Base-by-base conservation (phyloP, 2,888 invertebrate genomes). In the Volucella bombylans region DNA sequence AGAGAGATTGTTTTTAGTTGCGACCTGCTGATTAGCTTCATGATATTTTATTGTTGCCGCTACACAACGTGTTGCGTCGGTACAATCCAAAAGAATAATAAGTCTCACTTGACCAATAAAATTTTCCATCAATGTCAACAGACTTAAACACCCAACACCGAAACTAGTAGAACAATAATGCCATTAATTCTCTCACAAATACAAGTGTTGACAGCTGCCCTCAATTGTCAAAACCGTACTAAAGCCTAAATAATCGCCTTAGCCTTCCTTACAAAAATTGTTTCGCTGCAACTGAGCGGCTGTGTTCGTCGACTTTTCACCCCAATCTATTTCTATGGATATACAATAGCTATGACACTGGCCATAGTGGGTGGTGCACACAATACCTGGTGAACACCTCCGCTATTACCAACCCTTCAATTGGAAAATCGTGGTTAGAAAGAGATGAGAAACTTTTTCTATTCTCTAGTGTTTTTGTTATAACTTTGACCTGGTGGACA, bases 211-310 rank as follows among this genome's bases (percentile, higher is more conserved):
- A 76, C 80, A 71, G 31, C 62, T 71, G 69, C 61, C 76, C 80
- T 47, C 67, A 85, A 85, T 85, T 62, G 65, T 55, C 61, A 69
- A 47, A 31, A 64, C 47, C 12, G 47, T 54, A 52, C 62, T 80
- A 76, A 83, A 71, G 41, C 74, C 23, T 23, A 76, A 79, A 77
- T 85, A 85, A 85, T 61, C 81, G 71, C 52, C 81, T 85, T 81
- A 85, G 77, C 85, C 81, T 81, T 77, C 52, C 45, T 11, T 45
- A 18, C 14, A 52, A 57, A 62, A 85, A 69, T 80, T 52, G 52
- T 49, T 80, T 69, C 68, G 43, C n/a, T 47, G 15, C 61, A 76
- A 79, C 80, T 74, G 69, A 81, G 47, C 62, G 67, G 57, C 47
- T 76, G 54, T 78, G 82, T 78, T 73, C 43, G 55, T 15, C 54